A percentile compares a stretch with the other conserved stretches of the same genome.
These are phyloP conservation scores for Ischnus inquisitorius DNA, from an alignment of 2,888 invertebrate species.

Conservation along the genomic window DNA sequence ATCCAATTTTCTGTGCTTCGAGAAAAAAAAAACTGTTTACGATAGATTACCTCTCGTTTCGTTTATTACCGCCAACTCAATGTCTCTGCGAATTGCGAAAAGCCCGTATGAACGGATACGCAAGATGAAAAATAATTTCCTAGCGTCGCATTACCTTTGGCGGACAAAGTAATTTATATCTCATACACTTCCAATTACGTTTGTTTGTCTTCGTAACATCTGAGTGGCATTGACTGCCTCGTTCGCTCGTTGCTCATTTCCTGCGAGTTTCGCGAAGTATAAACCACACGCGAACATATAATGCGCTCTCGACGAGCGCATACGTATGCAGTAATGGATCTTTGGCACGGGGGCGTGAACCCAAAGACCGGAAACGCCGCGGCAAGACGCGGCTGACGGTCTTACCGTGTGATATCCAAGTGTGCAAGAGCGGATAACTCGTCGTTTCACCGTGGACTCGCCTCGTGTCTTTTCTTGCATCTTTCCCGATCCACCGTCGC, in stretches of 20 bases:
- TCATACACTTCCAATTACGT: slow-evolving; percentile 57
- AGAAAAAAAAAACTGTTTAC: too few species aligned
- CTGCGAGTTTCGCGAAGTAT: slow-evolving; percentile 62
- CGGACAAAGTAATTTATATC: slow-evolving; percentile 35
- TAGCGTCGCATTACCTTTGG: slow-evolving; percentile 2
- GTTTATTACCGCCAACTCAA: background rate
- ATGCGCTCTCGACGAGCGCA: slow-evolving; percentile 37
- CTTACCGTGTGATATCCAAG: slow-evolving; percentile 45
- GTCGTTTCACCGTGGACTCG: slow-evolving; percentile 39
- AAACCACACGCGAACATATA: slow-evolving; percentile 56
- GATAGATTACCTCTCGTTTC: too few species aligned
- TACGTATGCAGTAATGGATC: slow-evolving; percentile 40
- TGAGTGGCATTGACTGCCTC: slow-evolving; percentile 32
- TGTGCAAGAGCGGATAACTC: slow-evolving; percentile 58
- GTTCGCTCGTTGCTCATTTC: slow-evolving; percentile 59
- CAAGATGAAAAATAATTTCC: slow-evolving; percentile 25
- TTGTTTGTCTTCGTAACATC: slow-evolving; percentile 52
- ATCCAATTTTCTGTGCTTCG: too few species aligned
- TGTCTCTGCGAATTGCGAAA: background rate
- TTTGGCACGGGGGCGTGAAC: slow-evolving; percentile 49
- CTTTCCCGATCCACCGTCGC: slow-evolving; percentile 43
- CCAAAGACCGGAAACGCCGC: slow-evolving; percentile 63
- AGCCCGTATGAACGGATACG: background rate
- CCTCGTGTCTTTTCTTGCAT: slow-evolving; percentile 35
- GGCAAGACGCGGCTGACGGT: background rate